Evolutionary conservation across 2,113 vertebrate genomes (phyloP).

Genomic region (Aspiorhynchus laticeps): DNA sequence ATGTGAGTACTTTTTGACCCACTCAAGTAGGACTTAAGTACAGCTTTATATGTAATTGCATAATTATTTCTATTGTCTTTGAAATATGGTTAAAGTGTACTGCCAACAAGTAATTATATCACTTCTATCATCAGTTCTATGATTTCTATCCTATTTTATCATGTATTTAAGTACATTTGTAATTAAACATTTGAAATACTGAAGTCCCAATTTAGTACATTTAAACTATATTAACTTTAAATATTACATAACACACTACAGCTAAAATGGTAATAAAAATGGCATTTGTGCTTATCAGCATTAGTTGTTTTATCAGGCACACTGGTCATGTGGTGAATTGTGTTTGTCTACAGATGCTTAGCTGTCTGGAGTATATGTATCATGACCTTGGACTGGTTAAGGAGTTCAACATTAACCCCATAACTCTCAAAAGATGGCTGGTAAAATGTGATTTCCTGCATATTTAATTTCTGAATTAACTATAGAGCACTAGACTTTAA

Average conservation of each 20-base stretch:
- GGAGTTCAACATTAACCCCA: conserved; percentile 96
- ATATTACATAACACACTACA: background rate
- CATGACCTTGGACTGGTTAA: conserved; percentile 92
- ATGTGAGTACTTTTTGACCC: no score
- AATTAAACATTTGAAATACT: background rate
- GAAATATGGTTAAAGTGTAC: background rate
- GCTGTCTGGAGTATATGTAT: conserved; percentile 98
- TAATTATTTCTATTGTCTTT: background rate
- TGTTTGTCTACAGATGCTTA: conserved; percentile 86
- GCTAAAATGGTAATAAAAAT: background rate
- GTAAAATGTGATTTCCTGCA: conserved; percentile 68
- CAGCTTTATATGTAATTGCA: no score
- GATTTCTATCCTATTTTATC: background rate
- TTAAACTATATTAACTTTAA: background rate
- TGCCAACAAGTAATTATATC: background rate
- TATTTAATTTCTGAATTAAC: background rate
- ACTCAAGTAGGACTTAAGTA: no score
- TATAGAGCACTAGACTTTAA: no score
- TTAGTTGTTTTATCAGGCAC: background rate
- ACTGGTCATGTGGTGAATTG: background rate
- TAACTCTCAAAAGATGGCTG: conserved; percentile 94
- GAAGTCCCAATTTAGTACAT: background rate
- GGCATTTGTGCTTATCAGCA: background rate
- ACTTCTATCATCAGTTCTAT: background rate
- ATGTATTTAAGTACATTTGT: background rate